Evolutionary conservation across 2,797 vertebrate species (phyloP), one percentile per base, ranked within the genome.

Genomic region (Falco naumanni): DNA sequence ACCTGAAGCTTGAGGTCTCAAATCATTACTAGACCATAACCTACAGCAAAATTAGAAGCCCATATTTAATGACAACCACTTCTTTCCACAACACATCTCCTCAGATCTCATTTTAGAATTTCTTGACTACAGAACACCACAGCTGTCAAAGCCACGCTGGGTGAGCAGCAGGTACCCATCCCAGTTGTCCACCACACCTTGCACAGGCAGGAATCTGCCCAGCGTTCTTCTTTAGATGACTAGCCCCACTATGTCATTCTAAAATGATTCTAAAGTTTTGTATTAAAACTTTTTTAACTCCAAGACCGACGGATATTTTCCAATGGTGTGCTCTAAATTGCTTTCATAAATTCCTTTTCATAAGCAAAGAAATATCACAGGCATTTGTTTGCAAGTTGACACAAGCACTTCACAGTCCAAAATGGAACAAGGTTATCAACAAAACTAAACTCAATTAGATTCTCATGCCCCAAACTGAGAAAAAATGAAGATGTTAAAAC

Each of bases 131-230:
- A 28, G 18, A 64, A 50, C 33, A 33, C 8, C 47, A 69, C 12
- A 63, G 51, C 10, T 37, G 45, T 15, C 47, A n/a, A 69, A 61
- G 34, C 6, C 74, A 59, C 6, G 8, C 17, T 14, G 48, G 57
- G 39, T 20, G 25, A 57, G 69, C 25, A 56, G 45, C 28, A 70
- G 45, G 70, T 64, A 50, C 5, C 34, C 50, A 47, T 0, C 33
- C 21, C 9, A 9, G 37, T 10, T 81, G 51, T 20, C n/a, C 54
- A 64, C 41, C 0, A 0, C 2, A 5, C 26, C n/a, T 45, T 24
- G 17, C 3, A 6, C 25, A 71, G 33, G 25, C 4, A 53, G 39
- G 19, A 24, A 65, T 63, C 10, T n/a, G 14, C 14, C 24, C 18
- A 63, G 64, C 2, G 2, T 2, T 83, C 19, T 39, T 86, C 60